Evolutionary conservation across 1,140 invertebrate genomes (phyloP), one percentile per base, ranked within the genome.

Genomic region (Bradysia coprophila): DNA sequence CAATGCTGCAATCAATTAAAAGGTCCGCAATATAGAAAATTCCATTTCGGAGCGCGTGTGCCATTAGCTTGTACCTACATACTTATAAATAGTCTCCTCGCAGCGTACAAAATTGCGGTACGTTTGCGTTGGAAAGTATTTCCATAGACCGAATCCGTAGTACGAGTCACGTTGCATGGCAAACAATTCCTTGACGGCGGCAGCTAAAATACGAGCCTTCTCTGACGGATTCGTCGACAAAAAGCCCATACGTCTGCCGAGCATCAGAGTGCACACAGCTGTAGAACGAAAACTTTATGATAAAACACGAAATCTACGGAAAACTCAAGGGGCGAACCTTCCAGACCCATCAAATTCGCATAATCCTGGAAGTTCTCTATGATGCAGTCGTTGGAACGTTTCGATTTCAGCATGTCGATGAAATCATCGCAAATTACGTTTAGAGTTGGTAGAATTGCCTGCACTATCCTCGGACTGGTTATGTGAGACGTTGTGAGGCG

Each of bases 131-230:
- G 77, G 72, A 22, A 81, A 70, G 41, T 81, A 67, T 59, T 89
- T 89, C 84, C 85, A 89, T 22, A 85, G 58, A 0, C 83, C 82
- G 20, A 85, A 65, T 0, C 82, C 82, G 56, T 81, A 90, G 60
- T 79, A 82, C 15, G 79, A 79, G 50, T 86, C 83, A 38, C 81
- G 66, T 43, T 76, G 78, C 0, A 78, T 77, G 28, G 73, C 66
- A 53, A 87, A 86, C 47, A 84, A 73, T 32, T 75, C 64, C 51
- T 81, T 76, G 5, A 84, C 75, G 1, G 80, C 76, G 32, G 71
- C 59, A 13, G 77, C 76, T 37, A 87, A 58, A 43, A 67, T 65
- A 20, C 59, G 56, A 0, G 70, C 68, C 2, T 64, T 63, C 23
- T 66, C 58, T 3, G 67, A 66, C 57, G 71, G 57, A 43, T 72